phyloP scores from a whole-genome alignment of 2,888 invertebrate species.

The Opisthograptis luteolata region DNA sequence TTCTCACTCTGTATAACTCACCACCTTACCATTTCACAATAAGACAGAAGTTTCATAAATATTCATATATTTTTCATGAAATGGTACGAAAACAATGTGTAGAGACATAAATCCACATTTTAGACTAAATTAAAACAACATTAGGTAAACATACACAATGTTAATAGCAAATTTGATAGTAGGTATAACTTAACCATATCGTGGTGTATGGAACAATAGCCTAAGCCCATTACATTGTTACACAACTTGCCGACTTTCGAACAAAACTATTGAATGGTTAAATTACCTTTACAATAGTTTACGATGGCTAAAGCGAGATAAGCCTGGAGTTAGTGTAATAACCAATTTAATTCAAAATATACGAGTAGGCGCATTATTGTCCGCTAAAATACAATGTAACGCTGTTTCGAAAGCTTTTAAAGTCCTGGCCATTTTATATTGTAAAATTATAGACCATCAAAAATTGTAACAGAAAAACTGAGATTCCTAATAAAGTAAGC shows the following conservation, averaged over 20 bases:
- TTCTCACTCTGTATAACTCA: no score
- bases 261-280: constrained; percentile 60
- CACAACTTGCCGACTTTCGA: constrained; percentile 29
- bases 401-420: constrained; percentile 15
- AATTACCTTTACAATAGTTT: constrained; percentile 59
- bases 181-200: constrained; percentile 24
- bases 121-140: constrained; percentile 6
- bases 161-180: constrained; percentile 21
- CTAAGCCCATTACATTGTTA: constrained; percentile 34
- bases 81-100: no score
- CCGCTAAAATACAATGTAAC: constrained; percentile 38
- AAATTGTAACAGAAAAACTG: neutral
- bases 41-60: no score
- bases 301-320: constrained; percentile 55
- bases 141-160: constrained; percentile 15
- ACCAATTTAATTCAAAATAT: constrained; percentile 61
- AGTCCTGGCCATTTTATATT: constrained; percentile 25
- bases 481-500: neutral
- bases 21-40: no score
- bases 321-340: constrained; percentile 50
- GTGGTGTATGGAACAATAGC: constrained; percentile 35
- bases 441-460: constrained; percentile 18
- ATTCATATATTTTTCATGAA: no score
- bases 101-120: neutral
- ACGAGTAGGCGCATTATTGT: constrained; percentile 50